A percentile compares a stretch with the other conserved stretches of the same genome.
Conservation (phyloP, 2,113 vertebrate genomes). For the Lepus timidus region DNA sequence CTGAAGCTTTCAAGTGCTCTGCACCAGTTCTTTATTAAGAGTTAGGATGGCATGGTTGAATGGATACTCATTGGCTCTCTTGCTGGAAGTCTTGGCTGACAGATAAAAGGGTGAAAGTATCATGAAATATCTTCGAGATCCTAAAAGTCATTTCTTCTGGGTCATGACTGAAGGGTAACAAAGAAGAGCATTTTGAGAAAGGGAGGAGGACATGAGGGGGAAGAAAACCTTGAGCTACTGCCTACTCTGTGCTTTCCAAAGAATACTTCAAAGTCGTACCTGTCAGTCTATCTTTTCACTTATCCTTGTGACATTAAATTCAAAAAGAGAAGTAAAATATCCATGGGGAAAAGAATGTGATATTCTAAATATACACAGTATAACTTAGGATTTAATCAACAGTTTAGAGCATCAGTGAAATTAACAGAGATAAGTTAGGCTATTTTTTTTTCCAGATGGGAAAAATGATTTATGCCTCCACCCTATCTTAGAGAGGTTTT, state of each 20-base stretch:
- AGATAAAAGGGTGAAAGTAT: constrained; percentile 4
- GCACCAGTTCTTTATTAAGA: background rate
- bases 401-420: constrained; percentile 68
- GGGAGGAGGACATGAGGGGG: background rate
- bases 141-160: constrained; percentile 35
- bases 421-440: constrained; percentile 62
- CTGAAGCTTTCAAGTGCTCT: constrained; percentile 30
- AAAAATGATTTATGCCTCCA: constrained; percentile 76
- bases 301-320: constrained; percentile 39
- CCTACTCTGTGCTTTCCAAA: constrained; percentile 16
- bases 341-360: constrained; percentile 37
- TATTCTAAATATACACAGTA: constrained; percentile 64
- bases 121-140: constrained; percentile 27
- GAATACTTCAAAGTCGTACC: background rate
- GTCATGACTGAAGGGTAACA: background rate
- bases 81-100: background rate
- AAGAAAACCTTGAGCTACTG: background rate
- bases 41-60: constrained; percentile 2
- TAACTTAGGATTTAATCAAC: constrained; percentile 75
- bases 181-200: constrained; percentile 29
- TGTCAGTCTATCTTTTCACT: constrained; percentile 5
- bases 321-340: constrained; percentile 59
- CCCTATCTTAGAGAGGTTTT: constrained; percentile 70
- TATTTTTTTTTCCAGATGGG: constrained; percentile 59
- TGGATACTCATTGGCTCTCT: background rate